Evolutionary conservation across 2,797 vertebrate species (phyloP), one percentile per base, ranked within the genome.

Genomic region (Catamblyrhynchus diadema): DNA sequence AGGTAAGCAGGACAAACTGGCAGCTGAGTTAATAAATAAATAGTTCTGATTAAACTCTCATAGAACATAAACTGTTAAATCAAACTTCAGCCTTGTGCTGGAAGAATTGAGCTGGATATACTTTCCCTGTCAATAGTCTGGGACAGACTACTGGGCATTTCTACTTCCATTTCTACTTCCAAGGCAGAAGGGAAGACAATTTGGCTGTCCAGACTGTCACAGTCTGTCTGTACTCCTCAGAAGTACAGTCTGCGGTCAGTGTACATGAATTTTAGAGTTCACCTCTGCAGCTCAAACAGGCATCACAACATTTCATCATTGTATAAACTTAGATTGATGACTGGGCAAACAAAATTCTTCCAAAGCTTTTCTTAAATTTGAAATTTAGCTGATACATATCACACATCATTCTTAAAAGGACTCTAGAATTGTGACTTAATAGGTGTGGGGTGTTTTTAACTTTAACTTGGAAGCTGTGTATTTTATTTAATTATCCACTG

Each of bases 11-110:
- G 33, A 87, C 42, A 91, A 92, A 91, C 56, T 30, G 45, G 56
- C 41, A 87, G 24, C 14, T 71, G 65, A 79, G 67, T 93, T 94
- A 93, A 94, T 91, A 94, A 91, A 94, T 79, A 79, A 88, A 61
- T 74, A 92, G 48, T 57, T 90, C 39, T 77, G 45, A 90, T 86
- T 85, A 94, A 92, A 85, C 24, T 78, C 53, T 64, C 60, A 89
- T 37, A 91, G 69, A 74, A 57, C 3, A 25, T 50, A n/a, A 89
- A 53, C 41, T 25, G 5, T 30, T 81, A 69, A 81, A 86, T 81
- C 45, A 57, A 71, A 47, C 30, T 23, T 85, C 45, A 60, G 67
- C 19, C 37, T 64, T 64, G 22, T 53, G 15, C 27, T 87, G 33
- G 44, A 88, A 90, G 30, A 81, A 53, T 45, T 0, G 0, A 72